Conservation (phyloP, 2,113 vertebrate genomes). For the Mastomys natalensis region DNA sequence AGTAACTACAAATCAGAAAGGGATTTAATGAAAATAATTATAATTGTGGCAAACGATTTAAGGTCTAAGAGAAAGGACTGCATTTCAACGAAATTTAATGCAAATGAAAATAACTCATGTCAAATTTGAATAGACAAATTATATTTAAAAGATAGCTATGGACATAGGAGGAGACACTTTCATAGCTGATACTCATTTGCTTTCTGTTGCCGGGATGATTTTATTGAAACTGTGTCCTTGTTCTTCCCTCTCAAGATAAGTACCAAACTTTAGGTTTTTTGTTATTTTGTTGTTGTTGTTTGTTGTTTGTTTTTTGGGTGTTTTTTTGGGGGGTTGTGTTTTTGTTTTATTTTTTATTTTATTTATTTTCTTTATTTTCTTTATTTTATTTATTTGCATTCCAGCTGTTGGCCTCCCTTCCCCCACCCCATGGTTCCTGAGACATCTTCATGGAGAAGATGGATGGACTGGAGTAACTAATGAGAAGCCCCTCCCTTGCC, state of each 20-base stretch:
- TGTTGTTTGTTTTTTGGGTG: too few species aligned
- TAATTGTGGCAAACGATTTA: background rate
- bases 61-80: background rate
- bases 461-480: constrained; percentile 33
- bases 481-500: constrained; percentile 35
- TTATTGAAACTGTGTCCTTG: background rate
- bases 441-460: constrained; percentile 28
- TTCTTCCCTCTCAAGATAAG: background rate
- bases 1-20: background rate
- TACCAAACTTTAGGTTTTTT: background rate
- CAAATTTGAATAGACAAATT: background rate
- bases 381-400: too few species aligned
- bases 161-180: background rate
- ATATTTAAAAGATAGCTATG: background rate
- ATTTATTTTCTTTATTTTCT: too few species aligned
- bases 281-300: too few species aligned
- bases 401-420: too few species aligned
- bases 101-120: background rate
- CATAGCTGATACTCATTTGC: background rate
- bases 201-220: background rate
- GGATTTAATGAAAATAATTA: background rate
- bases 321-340: too few species aligned
- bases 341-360: too few species aligned
- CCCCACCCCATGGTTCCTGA: background rate
- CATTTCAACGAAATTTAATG: background rate